phyloP scores from a whole-genome alignment of 2,888 invertebrate species.

The Griposia aprilina region DNA sequence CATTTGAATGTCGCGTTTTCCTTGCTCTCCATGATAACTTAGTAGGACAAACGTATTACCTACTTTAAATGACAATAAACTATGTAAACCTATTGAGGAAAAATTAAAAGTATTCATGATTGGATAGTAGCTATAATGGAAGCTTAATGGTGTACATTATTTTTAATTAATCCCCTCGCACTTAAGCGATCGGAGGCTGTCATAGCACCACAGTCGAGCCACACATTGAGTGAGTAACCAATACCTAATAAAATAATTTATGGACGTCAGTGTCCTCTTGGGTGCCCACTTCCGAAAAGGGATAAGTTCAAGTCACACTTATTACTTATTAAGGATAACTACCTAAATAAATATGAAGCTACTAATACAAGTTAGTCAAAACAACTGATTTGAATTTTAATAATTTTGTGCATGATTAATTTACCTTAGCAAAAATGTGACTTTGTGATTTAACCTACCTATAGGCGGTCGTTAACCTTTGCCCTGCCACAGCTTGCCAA shows the following conservation, averaged over 20 bases:
- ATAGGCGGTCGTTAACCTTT: not conserved
- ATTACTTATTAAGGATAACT: too few species aligned
- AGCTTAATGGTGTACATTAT: not conserved
- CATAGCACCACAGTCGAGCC: too few species aligned
- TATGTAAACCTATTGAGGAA: constrained; percentile 14
- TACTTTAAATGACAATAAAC: not conserved
- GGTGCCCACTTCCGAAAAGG: not conserved
- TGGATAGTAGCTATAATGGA: not conserved
- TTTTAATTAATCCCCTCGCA: too few species aligned
- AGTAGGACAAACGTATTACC: not conserved
- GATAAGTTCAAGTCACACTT: not conserved
- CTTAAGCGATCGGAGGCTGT: too few species aligned
- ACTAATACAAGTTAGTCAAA: not conserved
- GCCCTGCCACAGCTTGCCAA: not conserved
- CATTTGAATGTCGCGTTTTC: constrained; percentile 19
- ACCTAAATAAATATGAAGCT: not conserved
- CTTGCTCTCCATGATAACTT: constrained; percentile 13
- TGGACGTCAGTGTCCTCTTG: not conserved
- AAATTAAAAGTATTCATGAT: not conserved
- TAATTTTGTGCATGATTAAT: not conserved
- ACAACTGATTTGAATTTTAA: not conserved
- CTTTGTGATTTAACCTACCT: not conserved
- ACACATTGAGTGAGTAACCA: too few species aligned
- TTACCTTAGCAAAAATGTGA: not conserved
- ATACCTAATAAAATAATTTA: not conserved